These are phyloP conservation scores for Chondrosia reniformis DNA, from an alignment of 37 sponge, comb jelly and placozoan genomes.

Conservation along the genomic window DNA sequence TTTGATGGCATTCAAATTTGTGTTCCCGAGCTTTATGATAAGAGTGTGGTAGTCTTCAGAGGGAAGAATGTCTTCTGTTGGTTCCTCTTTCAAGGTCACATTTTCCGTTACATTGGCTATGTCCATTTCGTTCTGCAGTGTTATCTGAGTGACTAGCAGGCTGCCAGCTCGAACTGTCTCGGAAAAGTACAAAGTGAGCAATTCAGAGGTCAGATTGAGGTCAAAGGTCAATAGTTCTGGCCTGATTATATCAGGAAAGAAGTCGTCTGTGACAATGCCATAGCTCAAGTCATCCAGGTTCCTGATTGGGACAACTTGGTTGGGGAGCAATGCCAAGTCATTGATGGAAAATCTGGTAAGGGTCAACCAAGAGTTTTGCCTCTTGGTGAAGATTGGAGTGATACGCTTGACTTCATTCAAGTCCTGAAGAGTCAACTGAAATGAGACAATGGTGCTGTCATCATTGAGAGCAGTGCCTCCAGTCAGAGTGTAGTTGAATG, in stretches of 20 bases:
- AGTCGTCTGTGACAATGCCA: constrained; percentile 53
- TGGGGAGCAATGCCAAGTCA: constrained; percentile 81
- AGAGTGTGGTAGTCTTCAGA: constrained; percentile 60
- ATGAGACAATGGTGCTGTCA: constrained; percentile 66
- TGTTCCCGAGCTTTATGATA: constrained; percentile 54
- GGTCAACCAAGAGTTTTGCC: constrained; percentile 77
- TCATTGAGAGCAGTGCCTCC: constrained; percentile 31
- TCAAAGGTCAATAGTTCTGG: constrained; percentile 77
- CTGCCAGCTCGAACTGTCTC: constrained; percentile 77
- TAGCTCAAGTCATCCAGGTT: constrained; percentile 46
- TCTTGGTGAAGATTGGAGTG: constrained; percentile 66
- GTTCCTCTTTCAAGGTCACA: not conserved
- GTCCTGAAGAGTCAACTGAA: constrained; percentile 68
- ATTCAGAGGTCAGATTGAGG: constrained; percentile 66
- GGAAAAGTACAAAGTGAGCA: constrained; percentile 75
- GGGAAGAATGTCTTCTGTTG: not conserved
- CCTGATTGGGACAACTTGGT: constrained; percentile 48
- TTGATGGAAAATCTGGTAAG: constrained; percentile 72
- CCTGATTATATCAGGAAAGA: constrained; percentile 52
- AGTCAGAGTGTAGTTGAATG: constrained; percentile 72
- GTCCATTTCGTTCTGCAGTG: constrained; percentile 59
- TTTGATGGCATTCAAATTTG: constrained; percentile 78
- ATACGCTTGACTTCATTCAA: constrained; percentile 84
- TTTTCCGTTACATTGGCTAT: constrained; percentile 21
- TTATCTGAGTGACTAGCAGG: constrained; percentile 59